Conservation (phyloP, 2,797 vertebrate genomes). For the Gymnodraco acuticeps region DNA sequence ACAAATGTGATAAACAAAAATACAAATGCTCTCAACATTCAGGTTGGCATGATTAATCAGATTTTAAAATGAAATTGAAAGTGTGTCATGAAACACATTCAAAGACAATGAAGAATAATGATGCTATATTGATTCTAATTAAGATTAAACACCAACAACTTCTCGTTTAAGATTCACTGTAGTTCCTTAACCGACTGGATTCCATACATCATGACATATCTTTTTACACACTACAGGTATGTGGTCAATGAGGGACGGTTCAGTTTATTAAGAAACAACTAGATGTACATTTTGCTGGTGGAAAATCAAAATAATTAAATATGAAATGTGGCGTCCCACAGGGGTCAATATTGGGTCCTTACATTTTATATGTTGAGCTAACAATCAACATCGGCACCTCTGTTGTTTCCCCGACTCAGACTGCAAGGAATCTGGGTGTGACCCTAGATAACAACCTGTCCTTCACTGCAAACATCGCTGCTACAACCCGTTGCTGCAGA, state of each 20-base stretch:
- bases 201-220: not conserved
- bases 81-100: not conserved
- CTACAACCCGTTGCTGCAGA: no score
- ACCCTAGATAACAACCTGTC: no score
- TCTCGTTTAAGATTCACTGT: not conserved
- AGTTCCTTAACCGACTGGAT: not conserved
- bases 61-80: not conserved
- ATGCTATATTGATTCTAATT: no score
- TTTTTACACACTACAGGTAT: not conserved
- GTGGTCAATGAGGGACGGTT: not conserved
- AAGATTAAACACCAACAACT: no score
- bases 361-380: not conserved
- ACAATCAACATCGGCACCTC: no score
- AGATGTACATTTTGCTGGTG: not conserved
- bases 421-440: no score
- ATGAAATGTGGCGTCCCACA: not conserved
- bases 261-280: not conserved
- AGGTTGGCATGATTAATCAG: not conserved
- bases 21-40: not conserved
- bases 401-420: no score
- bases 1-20: no score
- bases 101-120: no score
- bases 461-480: no score
- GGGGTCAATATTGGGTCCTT: not conserved
- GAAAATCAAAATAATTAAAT: not conserved